Evolutionary conservation across 2,888 invertebrate species (phyloP).

Genomic region (Archips xylosteana): DNA sequence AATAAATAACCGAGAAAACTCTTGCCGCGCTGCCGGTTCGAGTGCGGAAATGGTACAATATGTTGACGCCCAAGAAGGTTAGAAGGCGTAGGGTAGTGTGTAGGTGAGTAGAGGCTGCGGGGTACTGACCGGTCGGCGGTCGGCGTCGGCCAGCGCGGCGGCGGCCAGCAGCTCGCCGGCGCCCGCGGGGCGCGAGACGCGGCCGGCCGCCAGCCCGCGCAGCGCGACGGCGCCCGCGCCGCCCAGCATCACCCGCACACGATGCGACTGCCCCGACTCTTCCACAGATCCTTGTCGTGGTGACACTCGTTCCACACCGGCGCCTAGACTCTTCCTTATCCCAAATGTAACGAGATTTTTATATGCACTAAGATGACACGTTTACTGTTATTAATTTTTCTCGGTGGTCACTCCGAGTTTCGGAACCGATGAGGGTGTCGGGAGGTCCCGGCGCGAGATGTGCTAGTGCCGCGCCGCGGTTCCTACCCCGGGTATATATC

Average conservation of each 20-base stretch:
- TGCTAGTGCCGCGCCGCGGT: too few species aligned
- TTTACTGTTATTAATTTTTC: not conserved
- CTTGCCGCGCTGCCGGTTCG: too few species aligned
- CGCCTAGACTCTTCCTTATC: not conserved
- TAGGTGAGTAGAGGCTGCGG: too few species aligned
- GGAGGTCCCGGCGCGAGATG: not conserved
- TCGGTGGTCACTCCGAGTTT: too few species aligned
- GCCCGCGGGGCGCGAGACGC: slow-evolving; percentile 57
- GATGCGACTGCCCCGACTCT: too few species aligned
- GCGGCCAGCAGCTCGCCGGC: slow-evolving; percentile 7
- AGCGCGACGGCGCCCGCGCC: slow-evolving; percentile 50
- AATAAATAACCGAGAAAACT: too few species aligned
- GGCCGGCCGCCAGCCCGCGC: slow-evolving; percentile 63
- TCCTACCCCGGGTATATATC: not conserved
- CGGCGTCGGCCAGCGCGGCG: slow-evolving; percentile 34
- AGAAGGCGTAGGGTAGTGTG: too few species aligned
- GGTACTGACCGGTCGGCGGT: slow-evolving; percentile 28
- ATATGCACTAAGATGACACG: too few species aligned
- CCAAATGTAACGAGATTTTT: too few species aligned
- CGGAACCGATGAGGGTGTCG: not conserved
- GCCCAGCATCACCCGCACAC: not conserved
- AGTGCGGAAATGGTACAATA: too few species aligned
- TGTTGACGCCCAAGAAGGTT: too few species aligned
- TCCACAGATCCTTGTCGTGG: not conserved
- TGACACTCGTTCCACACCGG: not conserved